Percentiles rank a stretch among this genome's conserved stretches.
Conservation (phyloP, 2,797 vertebrate genomes). For the Channa striata region DNA sequence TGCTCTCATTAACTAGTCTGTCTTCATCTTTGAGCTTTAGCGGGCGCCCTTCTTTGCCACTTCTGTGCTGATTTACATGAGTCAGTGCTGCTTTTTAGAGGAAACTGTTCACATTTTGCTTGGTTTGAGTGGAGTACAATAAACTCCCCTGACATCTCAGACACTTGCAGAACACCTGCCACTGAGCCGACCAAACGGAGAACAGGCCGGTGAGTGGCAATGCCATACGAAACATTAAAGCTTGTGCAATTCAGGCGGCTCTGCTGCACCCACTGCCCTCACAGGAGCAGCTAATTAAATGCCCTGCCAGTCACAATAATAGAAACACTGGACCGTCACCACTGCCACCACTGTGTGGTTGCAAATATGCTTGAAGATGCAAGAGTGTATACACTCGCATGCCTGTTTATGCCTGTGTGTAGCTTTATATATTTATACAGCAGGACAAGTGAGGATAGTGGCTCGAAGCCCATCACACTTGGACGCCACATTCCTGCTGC, state of each 20-base stretch:
- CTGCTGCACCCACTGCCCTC: conserved; percentile 64
- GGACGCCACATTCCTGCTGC: conserved; percentile 79
- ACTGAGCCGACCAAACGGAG: conserved; percentile 30
- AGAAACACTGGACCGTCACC: conserved; percentile 56
- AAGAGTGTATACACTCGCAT: conserved; percentile 4
- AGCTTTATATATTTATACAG: conserved; percentile 35
- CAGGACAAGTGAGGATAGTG: conserved; percentile 53
- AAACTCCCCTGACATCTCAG: conserved; percentile 27
- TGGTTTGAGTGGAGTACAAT: conserved; percentile 42
- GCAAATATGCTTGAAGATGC: conserved; percentile 37
- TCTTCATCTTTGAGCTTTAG: conserved; percentile 9
- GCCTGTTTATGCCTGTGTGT: conserved; percentile 27
- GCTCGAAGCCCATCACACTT: conserved; percentile 69
- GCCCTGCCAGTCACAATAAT: conserved; percentile 70
- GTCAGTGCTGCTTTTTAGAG: conserved; percentile 20
- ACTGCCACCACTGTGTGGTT: conserved; percentile 58
- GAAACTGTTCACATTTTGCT: conserved; percentile 3
- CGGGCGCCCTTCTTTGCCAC: conserved; percentile 9
- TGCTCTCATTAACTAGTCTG: conserved; percentile 32
- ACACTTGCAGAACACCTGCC: conserved; percentile 46
- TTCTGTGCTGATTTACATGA: conserved; percentile 5
- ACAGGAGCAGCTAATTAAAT: conserved; percentile 71
- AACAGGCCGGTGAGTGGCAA: conserved; percentile 35
- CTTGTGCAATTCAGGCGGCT: conserved; percentile 58
- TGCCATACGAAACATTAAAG: conserved; percentile 52